Evolutionary conservation across 2,888 invertebrate species (phyloP), one percentile per base, ranked within the genome.

Genomic region (Ormyrus nitidulus): DNA sequence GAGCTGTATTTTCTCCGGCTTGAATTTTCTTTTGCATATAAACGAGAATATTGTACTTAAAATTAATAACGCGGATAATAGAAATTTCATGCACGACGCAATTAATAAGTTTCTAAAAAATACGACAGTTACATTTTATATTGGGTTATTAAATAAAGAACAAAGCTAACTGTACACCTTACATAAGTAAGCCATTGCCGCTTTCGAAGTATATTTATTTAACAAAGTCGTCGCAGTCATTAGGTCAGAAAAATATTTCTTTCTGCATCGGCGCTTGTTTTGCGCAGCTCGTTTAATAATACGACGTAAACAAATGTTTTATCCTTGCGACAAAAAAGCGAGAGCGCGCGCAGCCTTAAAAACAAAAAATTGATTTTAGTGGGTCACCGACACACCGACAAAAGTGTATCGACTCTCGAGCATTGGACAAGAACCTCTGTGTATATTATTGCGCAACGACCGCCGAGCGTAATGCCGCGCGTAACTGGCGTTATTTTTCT

Each of bases 281-380:
- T 56, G 19, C 65, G 7, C 53, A 68, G 34, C 48, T 49, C 56
- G 58, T 8, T n/a, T 4, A 34, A 34, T 3, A 6, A 34, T 34
- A 7, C 34, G n/a, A 65, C 61, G 66, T 80, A 80, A 80, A 80
- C 79, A 76, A 74, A 80, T 72, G 44, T 46, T 65, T 71, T 76
- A 75, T 46, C 75, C 71, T 75, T 66, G 61, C 48, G 13, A 13
- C 61, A 61, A 75, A 70, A 79, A 74, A 53, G 34, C 34, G 34
- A 54, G n/a, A 13, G 44, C 64, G 11, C 11, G 44, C 9, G 13
- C 13, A 65, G 34, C 54, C 48, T 65, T 11, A 54, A 13, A 46
- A 10, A 8, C 1, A 59, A 59, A 71, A 68, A 48, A 80, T 51
- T 80, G 34, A 48, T 80, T 61, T 72, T 65, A 80, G 59, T 72